phyloP scores from a whole-genome alignment of 2,888 invertebrate species.

The Aphidoletes aphidimyza region DNA sequence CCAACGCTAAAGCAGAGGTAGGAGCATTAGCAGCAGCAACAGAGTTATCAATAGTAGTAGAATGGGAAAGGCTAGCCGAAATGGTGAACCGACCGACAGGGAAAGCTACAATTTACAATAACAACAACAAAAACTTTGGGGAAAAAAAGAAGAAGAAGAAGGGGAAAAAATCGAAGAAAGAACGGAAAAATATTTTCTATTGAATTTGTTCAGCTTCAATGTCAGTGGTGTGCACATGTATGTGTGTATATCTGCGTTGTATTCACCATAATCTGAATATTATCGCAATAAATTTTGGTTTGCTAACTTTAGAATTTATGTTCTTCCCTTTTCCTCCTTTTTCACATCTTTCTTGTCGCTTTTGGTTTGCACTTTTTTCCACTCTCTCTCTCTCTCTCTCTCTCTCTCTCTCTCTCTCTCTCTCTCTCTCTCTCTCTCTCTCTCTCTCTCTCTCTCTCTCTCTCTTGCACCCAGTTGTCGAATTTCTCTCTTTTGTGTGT shows the following conservation, averaged over 20 bases:
- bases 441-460: background rate
- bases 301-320: conserved; percentile 48
- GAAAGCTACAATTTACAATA: background rate
- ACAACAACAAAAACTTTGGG: background rate
- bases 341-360: conserved; percentile 52
- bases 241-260: conserved; percentile 40
- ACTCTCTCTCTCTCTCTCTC: background rate
- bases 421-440: background rate
- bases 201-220: conserved; percentile 47
- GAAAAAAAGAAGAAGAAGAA: background rate
- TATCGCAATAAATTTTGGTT: conserved; percentile 53
- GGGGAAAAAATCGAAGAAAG: background rate
- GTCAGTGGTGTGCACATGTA: background rate
- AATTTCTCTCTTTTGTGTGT: too few species aligned
- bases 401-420: background rate
- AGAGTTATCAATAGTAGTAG: too few species aligned
- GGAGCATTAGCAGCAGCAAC: too few species aligned
- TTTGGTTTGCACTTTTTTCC: conserved; percentile 25
- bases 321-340: conserved; percentile 51
- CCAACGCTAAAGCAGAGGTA: too few species aligned
- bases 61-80: background rate
- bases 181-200: conserved; percentile 34
- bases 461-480: background rate
- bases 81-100: background rate
- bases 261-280: conserved; percentile 51